Percentiles rank a stretch among this genome's conserved stretches.
Evolutionary conservation across 2,888 invertebrate species (phyloP).

Genomic region (Tenthredo notha): DNA sequence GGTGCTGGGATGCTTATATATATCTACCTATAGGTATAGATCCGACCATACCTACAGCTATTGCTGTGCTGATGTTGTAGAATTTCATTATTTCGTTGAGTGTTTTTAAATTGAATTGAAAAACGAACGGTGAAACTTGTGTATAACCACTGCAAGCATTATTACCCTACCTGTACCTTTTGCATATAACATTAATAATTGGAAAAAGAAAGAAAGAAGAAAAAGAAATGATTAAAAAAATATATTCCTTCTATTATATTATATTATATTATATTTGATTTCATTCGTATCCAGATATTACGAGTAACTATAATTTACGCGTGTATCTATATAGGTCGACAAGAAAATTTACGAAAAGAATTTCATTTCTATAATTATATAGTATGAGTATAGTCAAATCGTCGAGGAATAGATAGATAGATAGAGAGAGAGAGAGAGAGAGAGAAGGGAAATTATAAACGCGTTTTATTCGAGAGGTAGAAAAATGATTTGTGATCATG

Average conservation of each 20-base stretch:
- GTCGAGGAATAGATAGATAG: neutral
- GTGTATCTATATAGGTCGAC: too few relatives aligned
- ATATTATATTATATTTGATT: neutral
- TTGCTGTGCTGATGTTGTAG: neutral
- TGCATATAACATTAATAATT: neutral
- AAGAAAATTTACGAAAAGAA: too few relatives aligned
- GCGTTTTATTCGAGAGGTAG: neutral
- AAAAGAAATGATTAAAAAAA: neutral
- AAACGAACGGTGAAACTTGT: neutral
- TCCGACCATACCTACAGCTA: neutral
- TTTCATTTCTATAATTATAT: too few relatives aligned
- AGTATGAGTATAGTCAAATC: neutral
- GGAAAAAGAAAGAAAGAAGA: neutral
- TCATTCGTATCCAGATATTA: neutral
- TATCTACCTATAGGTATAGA: neutral
- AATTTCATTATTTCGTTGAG: conserved; percentile 27
- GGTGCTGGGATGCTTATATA: neutral
- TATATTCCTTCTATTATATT: neutral
- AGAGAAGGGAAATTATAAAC: neutral
- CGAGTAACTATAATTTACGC: too few relatives aligned
- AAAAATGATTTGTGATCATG: conserved; percentile 33
- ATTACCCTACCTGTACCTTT: neutral
- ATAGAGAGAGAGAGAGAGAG: neutral
- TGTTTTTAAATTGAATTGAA: conserved; percentile 32
- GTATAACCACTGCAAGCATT: neutral